Evolutionary conservation across 2,113 vertebrate genomes (phyloP).

Genomic region (Ageneiosus marmoratus): DNA sequence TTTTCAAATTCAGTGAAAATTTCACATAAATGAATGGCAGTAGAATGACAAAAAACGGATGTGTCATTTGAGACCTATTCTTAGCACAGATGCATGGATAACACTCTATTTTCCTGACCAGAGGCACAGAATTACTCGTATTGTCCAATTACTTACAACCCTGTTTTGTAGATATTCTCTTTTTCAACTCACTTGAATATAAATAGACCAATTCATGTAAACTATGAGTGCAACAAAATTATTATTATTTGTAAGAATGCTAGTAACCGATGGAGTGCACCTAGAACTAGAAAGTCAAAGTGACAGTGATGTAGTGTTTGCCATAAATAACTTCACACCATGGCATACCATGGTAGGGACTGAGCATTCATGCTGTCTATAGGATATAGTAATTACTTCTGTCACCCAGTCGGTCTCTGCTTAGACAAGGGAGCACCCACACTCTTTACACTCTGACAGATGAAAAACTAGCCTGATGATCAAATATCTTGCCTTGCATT

Average conservation of each 20-base stretch:
- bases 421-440: neutral
- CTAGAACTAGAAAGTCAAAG: neutral
- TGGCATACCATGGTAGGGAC: neutral
- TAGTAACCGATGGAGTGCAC: neutral
- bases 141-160: neutral
- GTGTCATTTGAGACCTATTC: neutral
- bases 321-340: neutral
- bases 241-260: neutral
- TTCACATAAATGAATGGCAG: neutral
- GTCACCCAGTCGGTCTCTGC: neutral
- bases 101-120: neutral
- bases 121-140: neutral
- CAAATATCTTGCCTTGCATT: neutral
- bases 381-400: neutral
- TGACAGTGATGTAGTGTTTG: neutral
- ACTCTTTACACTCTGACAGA: neutral
- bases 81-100: neutral
- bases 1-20: neutral
- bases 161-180: neutral
- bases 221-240: neutral
- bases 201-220: neutral
- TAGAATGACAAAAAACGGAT: neutral
- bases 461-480: neutral
- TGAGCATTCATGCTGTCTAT: neutral
- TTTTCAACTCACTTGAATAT: neutral